A percentile compares a stretch with the other conserved stretches of the same genome.
phyloP scores from a whole-genome alignment of 2,113 vertebrate genomes.

The Pionites leucogaster region DNA sequence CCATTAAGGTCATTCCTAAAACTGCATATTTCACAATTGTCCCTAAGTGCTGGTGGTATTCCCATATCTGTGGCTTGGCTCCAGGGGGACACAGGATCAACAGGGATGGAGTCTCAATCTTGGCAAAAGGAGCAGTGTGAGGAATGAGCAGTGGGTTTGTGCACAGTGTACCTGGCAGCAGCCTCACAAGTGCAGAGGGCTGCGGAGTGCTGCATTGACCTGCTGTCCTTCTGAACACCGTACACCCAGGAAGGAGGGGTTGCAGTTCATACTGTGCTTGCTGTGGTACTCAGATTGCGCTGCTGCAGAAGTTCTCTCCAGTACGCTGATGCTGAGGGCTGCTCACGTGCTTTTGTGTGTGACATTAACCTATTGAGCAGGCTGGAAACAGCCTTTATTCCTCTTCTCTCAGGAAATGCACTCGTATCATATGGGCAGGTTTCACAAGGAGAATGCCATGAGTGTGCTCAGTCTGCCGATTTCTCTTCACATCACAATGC shows the following conservation, averaged over 20 bases:
- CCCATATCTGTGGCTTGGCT: neutral
- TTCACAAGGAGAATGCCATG: neutral
- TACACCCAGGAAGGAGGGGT: too few relatives aligned
- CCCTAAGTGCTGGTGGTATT: neutral
- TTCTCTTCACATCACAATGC: neutral
- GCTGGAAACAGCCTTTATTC: neutral
- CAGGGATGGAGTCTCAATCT: neutral
- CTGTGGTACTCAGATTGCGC: neutral
- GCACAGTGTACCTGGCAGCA: accelerated
- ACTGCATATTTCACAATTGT: neutral
- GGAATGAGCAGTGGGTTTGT: neutral
- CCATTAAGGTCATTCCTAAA: neutral
- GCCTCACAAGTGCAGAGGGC: accelerated
- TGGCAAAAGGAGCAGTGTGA: accelerated
- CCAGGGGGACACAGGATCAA: too few relatives aligned
- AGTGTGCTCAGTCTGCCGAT: accelerated
- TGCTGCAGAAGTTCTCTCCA: neutral
- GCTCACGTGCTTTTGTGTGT: accelerated
- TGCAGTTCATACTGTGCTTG: accelerated
- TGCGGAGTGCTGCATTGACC: neutral
- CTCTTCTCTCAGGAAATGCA: neutral
- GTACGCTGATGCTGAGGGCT: accelerated
- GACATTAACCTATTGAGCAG: neutral
- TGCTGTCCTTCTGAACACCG: neutral
- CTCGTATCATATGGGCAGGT: neutral